Evolutionary conservation across 2,888 invertebrate species (phyloP).

Genomic region (Drosophila falleni): DNA sequence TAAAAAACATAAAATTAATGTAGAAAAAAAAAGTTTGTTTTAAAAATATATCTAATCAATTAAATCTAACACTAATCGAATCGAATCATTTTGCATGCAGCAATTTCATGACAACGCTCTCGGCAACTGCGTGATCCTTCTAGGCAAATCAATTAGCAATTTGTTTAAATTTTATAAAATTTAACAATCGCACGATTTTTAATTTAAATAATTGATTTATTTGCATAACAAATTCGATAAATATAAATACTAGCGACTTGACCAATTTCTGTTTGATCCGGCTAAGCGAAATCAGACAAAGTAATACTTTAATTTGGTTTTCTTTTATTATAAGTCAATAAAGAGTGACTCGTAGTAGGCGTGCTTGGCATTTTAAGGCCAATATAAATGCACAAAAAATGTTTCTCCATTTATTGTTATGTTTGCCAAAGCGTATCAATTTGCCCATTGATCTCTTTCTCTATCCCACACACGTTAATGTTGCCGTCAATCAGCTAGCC

Average conservation of each 20-base stretch:
- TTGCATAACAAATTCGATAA: slow-evolving; percentile 38
- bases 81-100: slow-evolving; percentile 42
- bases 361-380: slow-evolving; percentile 18
- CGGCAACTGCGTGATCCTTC: slow-evolving; percentile 44
- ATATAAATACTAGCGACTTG: slow-evolving; percentile 9
- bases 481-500: slow-evolving; percentile 42
- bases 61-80: slow-evolving; percentile 20
- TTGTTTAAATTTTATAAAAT: slow-evolving; percentile 24
- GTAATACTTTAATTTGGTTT: slow-evolving; percentile 3
- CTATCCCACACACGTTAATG: slow-evolving; percentile 30
- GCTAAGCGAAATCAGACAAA: background rate
- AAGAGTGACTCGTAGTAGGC: slow-evolving; percentile 1
- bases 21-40: background rate
- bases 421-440: slow-evolving; percentile 54
- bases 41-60: slow-evolving; percentile 26
- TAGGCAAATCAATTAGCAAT: slow-evolving; percentile 44
- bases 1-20: background rate
- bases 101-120: slow-evolving; percentile 32
- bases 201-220: slow-evolving; percentile 49
- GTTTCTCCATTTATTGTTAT: slow-evolving; percentile 14
- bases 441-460: slow-evolving; percentile 13
- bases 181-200: slow-evolving; percentile 38
- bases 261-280: slow-evolving; percentile 27
- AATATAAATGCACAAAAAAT: slow-evolving; percentile 23
- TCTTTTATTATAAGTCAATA: background rate